A percentile compares a stretch with the other conserved stretches of the same genome.
Conservation (phyloP, 2,888 invertebrate genomes). For the Teinopalpus imperialis region DNA sequence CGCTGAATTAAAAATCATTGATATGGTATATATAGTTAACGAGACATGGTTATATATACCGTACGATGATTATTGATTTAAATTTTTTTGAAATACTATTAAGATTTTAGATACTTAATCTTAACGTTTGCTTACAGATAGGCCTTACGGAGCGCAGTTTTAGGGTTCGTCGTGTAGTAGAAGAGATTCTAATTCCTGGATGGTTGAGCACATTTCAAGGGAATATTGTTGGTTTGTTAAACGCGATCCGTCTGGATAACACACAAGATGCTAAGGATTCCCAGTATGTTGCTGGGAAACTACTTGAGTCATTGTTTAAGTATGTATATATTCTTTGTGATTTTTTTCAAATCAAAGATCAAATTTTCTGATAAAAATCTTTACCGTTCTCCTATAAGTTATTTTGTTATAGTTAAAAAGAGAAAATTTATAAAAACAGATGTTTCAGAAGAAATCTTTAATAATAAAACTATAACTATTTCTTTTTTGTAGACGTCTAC, state of each 20-base stretch:
- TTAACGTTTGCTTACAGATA: slow-evolving; percentile 45
- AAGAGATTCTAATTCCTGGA: slow-evolving; percentile 84
- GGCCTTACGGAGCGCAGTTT: slow-evolving; percentile 70
- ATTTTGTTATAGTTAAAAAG: no score
- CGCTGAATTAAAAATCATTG: no score
- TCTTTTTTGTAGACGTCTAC: slow-evolving; percentile 54
- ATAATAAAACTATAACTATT: neutral
- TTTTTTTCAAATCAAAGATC: no score
- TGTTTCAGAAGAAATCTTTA: no score
- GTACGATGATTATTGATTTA: no score
- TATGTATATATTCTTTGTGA: slow-evolving; percentile 40
- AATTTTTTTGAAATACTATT: no score
- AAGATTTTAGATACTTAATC: neutral
- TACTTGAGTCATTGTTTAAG: slow-evolving; percentile 74
- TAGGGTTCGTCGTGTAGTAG: slow-evolving; percentile 73
- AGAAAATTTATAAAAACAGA: no score
- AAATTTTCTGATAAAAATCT: no score
- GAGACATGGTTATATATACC: no score
- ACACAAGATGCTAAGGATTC: slow-evolving; percentile 74
- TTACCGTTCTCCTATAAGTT: no score
- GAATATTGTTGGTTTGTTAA: slow-evolving; percentile 86
- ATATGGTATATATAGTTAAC: no score
- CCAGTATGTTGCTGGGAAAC: slow-evolving; percentile 73
- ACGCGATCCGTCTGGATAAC: slow-evolving; percentile 88
- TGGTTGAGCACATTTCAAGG: slow-evolving; percentile 89